Evolutionary conservation across 2,113 vertebrate species (phyloP).

Genomic region (Daphoenositta chrysoptera): DNA sequence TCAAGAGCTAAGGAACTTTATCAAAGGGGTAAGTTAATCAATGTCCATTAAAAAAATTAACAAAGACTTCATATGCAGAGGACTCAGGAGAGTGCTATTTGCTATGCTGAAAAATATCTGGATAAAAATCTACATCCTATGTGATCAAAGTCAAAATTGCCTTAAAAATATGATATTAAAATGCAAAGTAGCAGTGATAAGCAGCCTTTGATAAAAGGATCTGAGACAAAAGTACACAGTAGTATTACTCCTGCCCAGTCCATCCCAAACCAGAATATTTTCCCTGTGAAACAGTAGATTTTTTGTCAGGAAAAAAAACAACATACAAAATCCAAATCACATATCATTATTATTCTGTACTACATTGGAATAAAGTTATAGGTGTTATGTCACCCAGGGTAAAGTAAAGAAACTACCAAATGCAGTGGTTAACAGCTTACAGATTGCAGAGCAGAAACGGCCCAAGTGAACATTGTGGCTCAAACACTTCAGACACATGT

Average conservation of each 20-base stretch:
- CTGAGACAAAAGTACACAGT: neutral
- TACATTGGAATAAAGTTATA: neutral
- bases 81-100: neutral
- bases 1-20: neutral
- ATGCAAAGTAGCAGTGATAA: neutral
- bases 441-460: neutral
- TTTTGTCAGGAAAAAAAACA: neutral
- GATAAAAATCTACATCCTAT: neutral
- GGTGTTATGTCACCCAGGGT: accelerated
- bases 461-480: neutral
- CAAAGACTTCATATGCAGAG: neutral
- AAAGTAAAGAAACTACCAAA: neutral
- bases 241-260: neutral
- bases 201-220: neutral
- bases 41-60: neutral
- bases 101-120: neutral
- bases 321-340: neutral
- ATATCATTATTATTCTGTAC: neutral
- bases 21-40: neutral
- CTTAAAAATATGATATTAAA: neutral
- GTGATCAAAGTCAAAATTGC: neutral
- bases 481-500: neutral
- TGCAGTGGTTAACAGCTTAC: neutral
- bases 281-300: neutral
- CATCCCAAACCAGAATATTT: neutral